Evolutionary conservation across 2,113 vertebrate species (phyloP).

Genomic region (Ceyx cyanopectus): DNA sequence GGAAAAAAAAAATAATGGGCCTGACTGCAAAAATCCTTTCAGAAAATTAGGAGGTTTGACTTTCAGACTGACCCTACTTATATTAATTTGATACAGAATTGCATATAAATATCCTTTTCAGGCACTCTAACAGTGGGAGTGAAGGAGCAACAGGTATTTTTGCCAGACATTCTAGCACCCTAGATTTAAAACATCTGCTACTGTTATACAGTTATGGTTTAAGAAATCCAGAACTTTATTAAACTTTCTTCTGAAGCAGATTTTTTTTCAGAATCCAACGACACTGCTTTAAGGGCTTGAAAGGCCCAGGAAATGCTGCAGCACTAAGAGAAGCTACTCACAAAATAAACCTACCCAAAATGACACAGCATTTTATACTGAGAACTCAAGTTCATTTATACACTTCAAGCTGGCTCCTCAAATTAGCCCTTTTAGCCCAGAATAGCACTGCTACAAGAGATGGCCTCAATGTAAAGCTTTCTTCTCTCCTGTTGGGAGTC

Average conservation of each 20-base stretch:
- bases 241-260: neutral
- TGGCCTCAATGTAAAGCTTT: neutral
- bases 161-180: neutral
- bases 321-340: neutral
- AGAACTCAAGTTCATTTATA: neutral
- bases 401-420: neutral
- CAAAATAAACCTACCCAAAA: neutral
- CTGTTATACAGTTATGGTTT: neutral
- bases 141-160: slow-evolving; percentile 35
- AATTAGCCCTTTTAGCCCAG: neutral
- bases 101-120: neutral
- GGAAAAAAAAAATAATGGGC: neutral
- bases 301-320: neutral
- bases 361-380: neutral
- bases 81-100: neutral
- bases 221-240: neutral
- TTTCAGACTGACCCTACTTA: neutral
- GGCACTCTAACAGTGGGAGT: neutral
- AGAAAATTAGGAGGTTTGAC: slow-evolving; percentile 7
- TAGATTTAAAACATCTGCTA: slow-evolving; percentile 16
- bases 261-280: neutral
- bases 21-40: slow-evolving; percentile 9
- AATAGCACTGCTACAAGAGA: neutral
- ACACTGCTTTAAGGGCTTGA: neutral
- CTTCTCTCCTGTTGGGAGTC: neutral